A percentile compares a stretch with the other conserved stretches of the same genome.
These are phyloP conservation scores for Brachyrhaphis roseni DNA, from an alignment of 2,797 vertebrate genomes.

Conservation along the genomic window DNA sequence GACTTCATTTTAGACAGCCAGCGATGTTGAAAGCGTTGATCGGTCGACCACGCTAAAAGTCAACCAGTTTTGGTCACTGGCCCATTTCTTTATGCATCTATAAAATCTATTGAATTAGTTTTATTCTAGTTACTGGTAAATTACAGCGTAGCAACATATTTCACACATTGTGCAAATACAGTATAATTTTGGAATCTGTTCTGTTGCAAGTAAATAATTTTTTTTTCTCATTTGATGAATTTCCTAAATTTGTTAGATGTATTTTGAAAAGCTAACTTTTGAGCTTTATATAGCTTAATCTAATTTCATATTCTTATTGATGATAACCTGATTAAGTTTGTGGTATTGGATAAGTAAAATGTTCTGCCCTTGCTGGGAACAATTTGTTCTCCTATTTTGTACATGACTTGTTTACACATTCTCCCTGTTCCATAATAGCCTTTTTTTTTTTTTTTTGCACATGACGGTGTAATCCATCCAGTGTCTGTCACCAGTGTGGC, in stretches of 20 bases:
- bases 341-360: background rate
- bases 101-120: background rate
- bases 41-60: background rate
- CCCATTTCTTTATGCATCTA: background rate
- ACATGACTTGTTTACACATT: constrained; percentile 48
- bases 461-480: constrained; percentile 62
- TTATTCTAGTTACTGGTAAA: background rate
- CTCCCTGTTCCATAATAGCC: constrained; percentile 51
- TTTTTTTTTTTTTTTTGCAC: constrained; percentile 12
- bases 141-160: background rate
- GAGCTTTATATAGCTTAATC: background rate
- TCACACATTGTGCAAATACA: background rate
- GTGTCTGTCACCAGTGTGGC: constrained; percentile 51
- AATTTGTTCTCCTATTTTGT: constrained; percentile 31
- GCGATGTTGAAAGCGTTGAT: background rate
- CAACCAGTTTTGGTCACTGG: background rate
- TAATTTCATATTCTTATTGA: background rate
- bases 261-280: background rate
- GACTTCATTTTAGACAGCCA: background rate
- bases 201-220: background rate
- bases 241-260: background rate
- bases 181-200: background rate
- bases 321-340: background rate
- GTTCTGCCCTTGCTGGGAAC: background rate
- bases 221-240: background rate